Conservation (phyloP, 2,113 vertebrate genomes). For the Oryzias javanicus region DNA sequence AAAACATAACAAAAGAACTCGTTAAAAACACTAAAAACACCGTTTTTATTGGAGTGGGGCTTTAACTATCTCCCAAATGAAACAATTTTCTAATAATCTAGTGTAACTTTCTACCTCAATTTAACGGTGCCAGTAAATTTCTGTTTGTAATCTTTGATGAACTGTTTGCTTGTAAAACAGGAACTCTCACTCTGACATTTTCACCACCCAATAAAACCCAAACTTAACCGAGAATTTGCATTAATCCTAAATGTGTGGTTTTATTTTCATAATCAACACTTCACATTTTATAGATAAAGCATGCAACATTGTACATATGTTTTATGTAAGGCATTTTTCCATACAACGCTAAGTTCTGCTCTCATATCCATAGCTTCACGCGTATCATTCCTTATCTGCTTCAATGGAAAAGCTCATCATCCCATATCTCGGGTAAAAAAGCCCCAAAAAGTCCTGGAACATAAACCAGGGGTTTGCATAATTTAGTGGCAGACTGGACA, state of each 20-base stretch:
- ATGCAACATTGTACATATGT: conserved; percentile 1
- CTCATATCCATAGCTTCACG: not conserved
- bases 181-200: conserved; percentile 29
- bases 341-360: not conserved
- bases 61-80: no score
- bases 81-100: no score
- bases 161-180: conserved; percentile 16
- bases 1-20: no score
- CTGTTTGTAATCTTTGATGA: not conserved
- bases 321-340: not conserved
- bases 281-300: conserved; percentile 24
- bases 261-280: conserved; percentile 44
- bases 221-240: conserved; percentile 47
- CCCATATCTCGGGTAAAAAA: conserved; percentile 16
- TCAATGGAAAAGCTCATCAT: conserved; percentile 26
- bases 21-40: no score
- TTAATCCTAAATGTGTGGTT: not conserved
- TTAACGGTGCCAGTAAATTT: not conserved
- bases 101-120: no score
- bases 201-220: conserved; percentile 53
- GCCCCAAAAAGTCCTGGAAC: conserved; percentile 51
- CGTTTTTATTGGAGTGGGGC: no score
- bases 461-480: conserved; percentile 73
- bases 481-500: conserved; percentile 65
- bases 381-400: conserved; percentile 8